Conservation (phyloP, 2,797 vertebrate genomes). For the Mormyrus proboscirostris region DNA sequence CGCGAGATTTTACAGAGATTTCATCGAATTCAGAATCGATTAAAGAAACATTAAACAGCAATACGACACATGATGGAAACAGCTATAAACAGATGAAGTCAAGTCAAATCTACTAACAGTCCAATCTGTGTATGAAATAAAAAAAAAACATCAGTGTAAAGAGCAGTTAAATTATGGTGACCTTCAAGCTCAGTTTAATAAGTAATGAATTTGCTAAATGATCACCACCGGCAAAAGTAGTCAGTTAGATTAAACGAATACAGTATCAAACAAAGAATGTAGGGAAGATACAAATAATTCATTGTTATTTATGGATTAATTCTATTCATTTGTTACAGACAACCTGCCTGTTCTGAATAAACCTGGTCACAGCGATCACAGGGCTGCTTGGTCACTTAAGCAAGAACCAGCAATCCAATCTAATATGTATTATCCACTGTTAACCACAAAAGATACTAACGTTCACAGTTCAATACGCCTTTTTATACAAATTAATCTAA, state of each 20-base stretch:
- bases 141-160: background rate
- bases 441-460: slow-evolving; percentile 36
- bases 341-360: slow-evolving; percentile 16
- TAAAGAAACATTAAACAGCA: background rate
- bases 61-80: background rate
- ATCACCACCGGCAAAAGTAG: background rate
- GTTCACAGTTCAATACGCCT: slow-evolving; percentile 37
- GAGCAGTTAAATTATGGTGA: background rate
- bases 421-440: slow-evolving; percentile 40
- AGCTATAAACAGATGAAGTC: background rate
- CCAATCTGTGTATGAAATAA: background rate
- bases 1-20: background rate
- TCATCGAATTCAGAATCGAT: background rate
- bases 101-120: background rate
- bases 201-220: slow-evolving; percentile 2
- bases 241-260: background rate
- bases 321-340: slow-evolving; percentile 24
- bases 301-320: slow-evolving; percentile 32
- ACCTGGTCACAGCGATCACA: slow-evolving; percentile 20
- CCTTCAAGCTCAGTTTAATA: slow-evolving; percentile 2
- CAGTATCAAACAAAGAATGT: background rate
- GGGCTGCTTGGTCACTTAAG: slow-evolving; percentile 36
- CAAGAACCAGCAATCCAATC: slow-evolving; percentile 45
- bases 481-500: slow-evolving; percentile 15
- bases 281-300: background rate